phyloP scores from a whole-genome alignment of 2,888 invertebrate species.

The Cremastinae sp. region DNA sequence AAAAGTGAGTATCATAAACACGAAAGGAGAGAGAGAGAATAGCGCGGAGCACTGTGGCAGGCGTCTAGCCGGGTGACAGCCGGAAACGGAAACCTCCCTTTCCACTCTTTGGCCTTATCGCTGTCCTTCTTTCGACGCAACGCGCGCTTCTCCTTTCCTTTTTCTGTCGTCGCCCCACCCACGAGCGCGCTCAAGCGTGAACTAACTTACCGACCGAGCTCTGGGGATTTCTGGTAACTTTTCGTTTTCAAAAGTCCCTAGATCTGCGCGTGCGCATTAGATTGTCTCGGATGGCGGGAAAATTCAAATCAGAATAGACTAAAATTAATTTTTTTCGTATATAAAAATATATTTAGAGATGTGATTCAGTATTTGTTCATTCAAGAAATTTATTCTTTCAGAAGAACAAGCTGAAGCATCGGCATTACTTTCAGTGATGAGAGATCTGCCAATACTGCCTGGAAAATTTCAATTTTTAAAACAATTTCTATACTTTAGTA shows the following conservation, averaged over 20 bases:
- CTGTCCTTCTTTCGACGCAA: slow-evolving; percentile 54
- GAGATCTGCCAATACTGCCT: slow-evolving; percentile 91
- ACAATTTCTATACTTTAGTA: too few species aligned
- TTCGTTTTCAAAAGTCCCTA: too few species aligned
- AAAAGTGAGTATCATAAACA: slow-evolving; percentile 60
- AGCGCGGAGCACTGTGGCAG: slow-evolving; percentile 59
- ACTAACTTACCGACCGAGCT: slow-evolving; percentile 35
- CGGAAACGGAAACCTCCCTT: slow-evolving; percentile 76
- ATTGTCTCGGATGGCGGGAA: too few species aligned
- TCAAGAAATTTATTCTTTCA: slow-evolving; percentile 82
- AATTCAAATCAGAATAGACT: too few species aligned
- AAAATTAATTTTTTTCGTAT: too few species aligned
- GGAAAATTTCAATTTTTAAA: slow-evolving; percentile 63
- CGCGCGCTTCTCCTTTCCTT: slow-evolving; percentile 33
- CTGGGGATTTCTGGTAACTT: slow-evolving; percentile 17
- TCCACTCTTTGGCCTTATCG: too few species aligned
- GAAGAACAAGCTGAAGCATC: slow-evolving; percentile 89
- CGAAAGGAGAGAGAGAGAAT: slow-evolving; percentile 44
- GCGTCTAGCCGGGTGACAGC: slow-evolving; percentile 73
- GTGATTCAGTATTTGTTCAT: too few species aligned
- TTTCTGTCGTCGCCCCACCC: slow-evolving; percentile 54
- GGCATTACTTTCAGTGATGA: slow-evolving; percentile 93
- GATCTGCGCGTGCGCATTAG: too few species aligned
- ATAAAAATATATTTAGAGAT: too few species aligned
- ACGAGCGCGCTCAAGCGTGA: slow-evolving; percentile 19